Percentiles rank a stretch among this genome's conserved stretches.
These are phyloP conservation scores for Lamproptera curius DNA, from an alignment of 2,888 invertebrate genomes.

Conservation along the genomic window DNA sequence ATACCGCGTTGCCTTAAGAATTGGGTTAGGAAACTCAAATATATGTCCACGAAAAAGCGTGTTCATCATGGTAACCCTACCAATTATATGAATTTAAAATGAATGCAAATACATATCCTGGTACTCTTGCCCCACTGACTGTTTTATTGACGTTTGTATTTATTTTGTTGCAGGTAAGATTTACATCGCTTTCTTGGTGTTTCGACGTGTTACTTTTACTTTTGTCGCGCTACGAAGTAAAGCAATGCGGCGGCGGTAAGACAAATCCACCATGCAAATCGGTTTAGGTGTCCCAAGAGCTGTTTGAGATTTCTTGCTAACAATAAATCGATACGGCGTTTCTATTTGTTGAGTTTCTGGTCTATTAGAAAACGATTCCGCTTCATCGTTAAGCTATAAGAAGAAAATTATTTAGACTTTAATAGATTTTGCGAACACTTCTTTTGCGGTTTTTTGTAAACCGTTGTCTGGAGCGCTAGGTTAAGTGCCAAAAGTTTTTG, in stretches of 20 bases:
- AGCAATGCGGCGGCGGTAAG: slow-evolving; percentile 30
- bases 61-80: slow-evolving; percentile 6
- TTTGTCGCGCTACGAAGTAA: slow-evolving; percentile 30
- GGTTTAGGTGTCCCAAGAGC: not conserved
- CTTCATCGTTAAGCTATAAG: no score
- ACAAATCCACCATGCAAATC: slow-evolving; percentile 24
- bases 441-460: no score
- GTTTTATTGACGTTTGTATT: slow-evolving; percentile 38
- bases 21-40: no score
- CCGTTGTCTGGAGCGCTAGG: no score
- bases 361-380: no score
- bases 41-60: no score
- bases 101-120: slow-evolving; percentile 28
- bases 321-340: not conserved
- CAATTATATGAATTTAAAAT: slow-evolving; percentile 29
- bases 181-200: slow-evolving; percentile 35
- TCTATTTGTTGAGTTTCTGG: no score
- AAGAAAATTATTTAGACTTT: no score
- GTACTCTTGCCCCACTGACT: slow-evolving; percentile 31
- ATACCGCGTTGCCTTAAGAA: no score
- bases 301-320: slow-evolving; percentile 13
- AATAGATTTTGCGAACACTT: no score
- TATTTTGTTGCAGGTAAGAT: slow-evolving; percentile 49
- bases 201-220: slow-evolving; percentile 38
- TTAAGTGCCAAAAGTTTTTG: no score